These are phyloP conservation scores for Catocala fraxini DNA, from an alignment of 2,888 invertebrate genomes.

Conservation along the genomic window DNA sequence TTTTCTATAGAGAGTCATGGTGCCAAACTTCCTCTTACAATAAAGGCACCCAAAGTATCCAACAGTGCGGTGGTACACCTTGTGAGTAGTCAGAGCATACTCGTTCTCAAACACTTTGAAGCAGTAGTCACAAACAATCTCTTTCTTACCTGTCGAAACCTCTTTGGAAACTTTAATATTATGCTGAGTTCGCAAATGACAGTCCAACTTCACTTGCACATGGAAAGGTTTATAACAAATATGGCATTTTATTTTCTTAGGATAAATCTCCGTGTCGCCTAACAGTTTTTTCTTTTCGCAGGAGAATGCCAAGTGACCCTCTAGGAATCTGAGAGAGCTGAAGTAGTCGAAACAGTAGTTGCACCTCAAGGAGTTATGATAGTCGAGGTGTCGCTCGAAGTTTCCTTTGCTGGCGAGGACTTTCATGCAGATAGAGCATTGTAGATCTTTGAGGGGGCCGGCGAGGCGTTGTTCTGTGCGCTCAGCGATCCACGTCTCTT, in stretches of 20 bases:
- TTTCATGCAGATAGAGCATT: slow-evolving; percentile 82
- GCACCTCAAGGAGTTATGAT: slow-evolving; percentile 82
- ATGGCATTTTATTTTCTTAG: slow-evolving; percentile 79
- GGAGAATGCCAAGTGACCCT: slow-evolving; percentile 79
- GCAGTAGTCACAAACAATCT: slow-evolving; percentile 82
- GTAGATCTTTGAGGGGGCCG: slow-evolving; percentile 78
- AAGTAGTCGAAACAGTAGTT: slow-evolving; percentile 85
- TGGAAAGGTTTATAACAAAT: slow-evolving; percentile 84
- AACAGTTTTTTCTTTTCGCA: slow-evolving; percentile 80
- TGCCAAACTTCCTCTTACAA: slow-evolving; percentile 84
- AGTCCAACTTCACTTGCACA: slow-evolving; percentile 82
- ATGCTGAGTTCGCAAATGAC: slow-evolving; percentile 80
- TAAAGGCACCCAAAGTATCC: slow-evolving; percentile 83
- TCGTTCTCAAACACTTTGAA: slow-evolving; percentile 82
- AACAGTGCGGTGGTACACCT: slow-evolving; percentile 78
- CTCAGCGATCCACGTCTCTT: slow-evolving; percentile 81
- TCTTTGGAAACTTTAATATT: slow-evolving; percentile 65
- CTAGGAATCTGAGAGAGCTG: slow-evolving; percentile 75
- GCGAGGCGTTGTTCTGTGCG: slow-evolving; percentile 62
- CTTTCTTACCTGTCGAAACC: slow-evolving; percentile 64
- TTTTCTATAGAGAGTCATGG: slow-evolving; percentile 79
- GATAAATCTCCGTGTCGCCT: slow-evolving; percentile 77
- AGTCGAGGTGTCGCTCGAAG: slow-evolving; percentile 82
- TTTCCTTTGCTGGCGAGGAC: slow-evolving; percentile 82
- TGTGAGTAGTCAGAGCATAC: slow-evolving; percentile 74